phyloP scores from a whole-genome alignment of 2,888 invertebrate genomes.

The Drosophila paramelanica region DNA sequence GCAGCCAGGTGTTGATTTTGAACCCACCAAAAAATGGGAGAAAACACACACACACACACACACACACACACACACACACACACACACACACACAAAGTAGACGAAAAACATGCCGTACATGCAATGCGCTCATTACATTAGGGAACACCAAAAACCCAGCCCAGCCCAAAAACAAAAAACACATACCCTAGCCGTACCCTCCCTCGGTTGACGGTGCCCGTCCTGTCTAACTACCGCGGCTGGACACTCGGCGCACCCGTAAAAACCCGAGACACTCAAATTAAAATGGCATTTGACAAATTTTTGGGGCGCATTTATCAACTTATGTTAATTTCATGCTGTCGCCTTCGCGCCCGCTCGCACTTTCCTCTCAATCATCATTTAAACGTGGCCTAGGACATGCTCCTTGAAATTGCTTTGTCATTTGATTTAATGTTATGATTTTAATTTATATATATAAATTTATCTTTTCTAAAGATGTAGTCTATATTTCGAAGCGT shows the following conservation, averaged over 20 bases:
- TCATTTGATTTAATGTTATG: constrained; percentile 57
- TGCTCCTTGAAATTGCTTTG: constrained; percentile 44
- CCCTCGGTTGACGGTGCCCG: too few relatives aligned
- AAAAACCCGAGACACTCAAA: constrained; percentile 53
- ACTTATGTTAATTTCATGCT: constrained; percentile 64
- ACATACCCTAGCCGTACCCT: neutral
- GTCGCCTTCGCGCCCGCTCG: neutral
- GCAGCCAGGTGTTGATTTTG: constrained; percentile 72
- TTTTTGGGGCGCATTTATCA: constrained; percentile 72
- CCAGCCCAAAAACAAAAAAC: constrained; percentile 7
- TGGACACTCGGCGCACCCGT: constrained; percentile 49
- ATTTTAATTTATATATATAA: constrained; percentile 16
- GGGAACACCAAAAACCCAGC: constrained; percentile 31
- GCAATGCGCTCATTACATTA: constrained; percentile 78
- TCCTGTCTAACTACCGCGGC: neutral
- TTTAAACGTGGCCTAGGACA: neutral
- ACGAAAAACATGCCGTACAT: constrained; percentile 48
- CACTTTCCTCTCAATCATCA: neutral
- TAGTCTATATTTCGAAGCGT: neutral
- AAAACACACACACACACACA: too few relatives aligned
- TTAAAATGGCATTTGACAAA: constrained; percentile 75
- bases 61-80: too few relatives aligned
- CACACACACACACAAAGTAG: neutral
- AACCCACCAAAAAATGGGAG: constrained; percentile 37
- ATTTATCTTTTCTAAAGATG: neutral